Conservation (phyloP, 2,888 invertebrate genomes). For the Cancer borealis region DNA sequence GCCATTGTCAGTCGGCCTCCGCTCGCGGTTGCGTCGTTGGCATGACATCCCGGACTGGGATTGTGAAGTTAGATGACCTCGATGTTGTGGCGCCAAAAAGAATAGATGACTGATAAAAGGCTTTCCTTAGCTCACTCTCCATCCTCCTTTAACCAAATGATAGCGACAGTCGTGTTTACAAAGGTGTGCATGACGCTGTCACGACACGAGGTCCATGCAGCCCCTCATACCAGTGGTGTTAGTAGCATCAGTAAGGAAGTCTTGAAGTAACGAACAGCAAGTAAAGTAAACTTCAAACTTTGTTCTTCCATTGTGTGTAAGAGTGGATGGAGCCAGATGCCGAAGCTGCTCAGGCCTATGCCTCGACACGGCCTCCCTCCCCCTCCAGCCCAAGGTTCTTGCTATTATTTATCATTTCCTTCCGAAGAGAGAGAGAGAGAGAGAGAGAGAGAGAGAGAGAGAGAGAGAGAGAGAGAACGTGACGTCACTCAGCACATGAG, state of each 20-base stretch:
- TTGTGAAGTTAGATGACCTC: neutral
- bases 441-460: neutral
- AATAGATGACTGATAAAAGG: neutral
- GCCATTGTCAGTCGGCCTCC: neutral
- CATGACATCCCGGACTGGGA: neutral
- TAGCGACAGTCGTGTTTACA: neutral
- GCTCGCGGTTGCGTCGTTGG: neutral
- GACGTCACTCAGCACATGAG: neutral
- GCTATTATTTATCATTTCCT: slow-evolving; percentile 26
- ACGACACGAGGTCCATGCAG: neutral
- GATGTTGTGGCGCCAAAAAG: neutral
- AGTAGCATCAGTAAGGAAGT: neutral
- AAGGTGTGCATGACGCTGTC: neutral
- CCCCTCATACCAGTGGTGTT: neutral
- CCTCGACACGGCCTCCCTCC: neutral
- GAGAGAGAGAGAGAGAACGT: neutral
- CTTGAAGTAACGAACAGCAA: neutral
- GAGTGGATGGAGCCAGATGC: neutral
- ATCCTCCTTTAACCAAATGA: neutral
- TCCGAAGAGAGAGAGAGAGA: neutral
- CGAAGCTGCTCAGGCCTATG: neutral
- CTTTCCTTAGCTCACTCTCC: neutral
- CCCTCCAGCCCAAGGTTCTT: neutral
- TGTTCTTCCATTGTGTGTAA: neutral
- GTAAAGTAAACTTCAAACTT: neutral